Conservation (phyloP, 1,140 invertebrate genomes). For the Tetraneura akinire region DNA sequence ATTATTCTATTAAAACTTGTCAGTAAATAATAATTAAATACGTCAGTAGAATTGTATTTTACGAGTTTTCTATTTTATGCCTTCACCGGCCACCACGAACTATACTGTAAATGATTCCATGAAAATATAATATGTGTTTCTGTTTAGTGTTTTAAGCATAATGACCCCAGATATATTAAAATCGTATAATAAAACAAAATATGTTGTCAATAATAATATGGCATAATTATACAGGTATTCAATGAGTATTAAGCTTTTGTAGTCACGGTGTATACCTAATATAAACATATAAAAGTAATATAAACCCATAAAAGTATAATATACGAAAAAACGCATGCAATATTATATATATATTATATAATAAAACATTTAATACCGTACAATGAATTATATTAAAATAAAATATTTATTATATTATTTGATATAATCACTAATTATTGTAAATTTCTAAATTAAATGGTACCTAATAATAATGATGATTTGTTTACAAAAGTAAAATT, state of each 20-base stretch:
- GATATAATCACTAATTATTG: too few species aligned
- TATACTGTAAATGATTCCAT: too few species aligned
- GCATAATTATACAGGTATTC: background rate
- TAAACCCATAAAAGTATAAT: constrained; percentile 1
- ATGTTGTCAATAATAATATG: background rate
- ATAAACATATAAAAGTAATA: background rate
- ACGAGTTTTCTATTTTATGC: background rate
- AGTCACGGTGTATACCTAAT: background rate
- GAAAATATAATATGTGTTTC: too few species aligned
- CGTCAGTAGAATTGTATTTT: background rate
- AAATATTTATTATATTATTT: too few species aligned
- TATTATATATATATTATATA: background rate
- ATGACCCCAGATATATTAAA: background rate
- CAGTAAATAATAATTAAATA: background rate
- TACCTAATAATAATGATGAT: too few species aligned
- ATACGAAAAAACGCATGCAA: background rate
- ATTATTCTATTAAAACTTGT: background rate
- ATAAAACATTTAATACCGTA: too few species aligned
- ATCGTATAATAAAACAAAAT: background rate
- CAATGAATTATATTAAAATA: too few species aligned
- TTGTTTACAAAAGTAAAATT: too few species aligned
- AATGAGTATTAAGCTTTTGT: background rate
- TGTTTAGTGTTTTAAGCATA: background rate
- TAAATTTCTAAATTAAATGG: too few species aligned
- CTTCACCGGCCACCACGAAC: background rate